Percentiles rank a stretch among this genome's conserved stretches.
These are phyloP conservation scores for Geococcyx californianus DNA, from an alignment of 2,113 vertebrate species.

Conservation along the genomic window DNA sequence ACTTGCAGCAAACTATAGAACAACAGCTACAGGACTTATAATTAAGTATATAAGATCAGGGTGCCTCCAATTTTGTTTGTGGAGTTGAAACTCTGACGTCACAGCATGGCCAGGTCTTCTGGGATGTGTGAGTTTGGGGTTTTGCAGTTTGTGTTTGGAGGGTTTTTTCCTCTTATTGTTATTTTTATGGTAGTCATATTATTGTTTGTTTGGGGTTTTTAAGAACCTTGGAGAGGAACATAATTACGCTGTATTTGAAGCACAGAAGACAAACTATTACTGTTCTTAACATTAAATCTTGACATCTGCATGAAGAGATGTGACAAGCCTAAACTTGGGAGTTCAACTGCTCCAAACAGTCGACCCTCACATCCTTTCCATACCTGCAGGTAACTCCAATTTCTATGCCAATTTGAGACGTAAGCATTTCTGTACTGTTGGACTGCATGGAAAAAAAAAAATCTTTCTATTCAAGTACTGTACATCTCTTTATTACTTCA, in stretches of 20 bases:
- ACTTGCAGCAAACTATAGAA: background rate
- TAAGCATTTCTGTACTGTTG: background rate
- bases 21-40: background rate
- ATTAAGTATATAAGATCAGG: background rate
- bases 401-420: background rate
- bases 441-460: background rate
- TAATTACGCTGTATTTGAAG: background rate
- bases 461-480: background rate
- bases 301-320: background rate
- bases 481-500: background rate
- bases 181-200: background rate
- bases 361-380: background rate
- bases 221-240: background rate
- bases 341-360: background rate
- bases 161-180: background rate
- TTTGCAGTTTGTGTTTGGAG: background rate
- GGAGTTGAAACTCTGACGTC: background rate
- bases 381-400: background rate
- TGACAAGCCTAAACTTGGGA: background rate
- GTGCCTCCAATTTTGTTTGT: background rate
- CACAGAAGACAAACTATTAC: background rate
- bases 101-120: background rate
- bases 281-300: background rate
- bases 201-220: background rate
- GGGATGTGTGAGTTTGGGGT: background rate